Evolutionary conservation across 2,888 invertebrate genomes (phyloP).

Genomic region (Diarsia dahlii): DNA sequence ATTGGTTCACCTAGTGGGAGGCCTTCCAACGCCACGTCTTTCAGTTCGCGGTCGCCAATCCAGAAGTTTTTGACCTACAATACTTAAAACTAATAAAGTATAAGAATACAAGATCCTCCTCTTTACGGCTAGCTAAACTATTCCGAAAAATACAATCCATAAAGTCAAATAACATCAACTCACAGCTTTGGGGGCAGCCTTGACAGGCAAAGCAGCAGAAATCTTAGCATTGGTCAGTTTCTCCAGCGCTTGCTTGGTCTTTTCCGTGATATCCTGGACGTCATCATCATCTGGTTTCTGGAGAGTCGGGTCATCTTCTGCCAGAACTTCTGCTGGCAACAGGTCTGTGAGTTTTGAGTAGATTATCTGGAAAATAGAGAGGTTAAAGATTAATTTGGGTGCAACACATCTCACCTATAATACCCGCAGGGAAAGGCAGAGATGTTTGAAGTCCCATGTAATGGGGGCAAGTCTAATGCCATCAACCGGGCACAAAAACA

Average conservation of each 20-base stretch:
- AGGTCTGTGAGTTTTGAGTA: constrained; percentile 98
- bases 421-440: too few relatives aligned
- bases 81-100: too few relatives aligned
- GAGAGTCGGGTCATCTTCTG: constrained; percentile 97
- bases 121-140: not conserved
- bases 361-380: constrained; percentile 92
- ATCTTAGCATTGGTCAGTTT: constrained; percentile 97
- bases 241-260: constrained; percentile 96
- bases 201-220: constrained; percentile 98
- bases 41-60: too few relatives aligned
- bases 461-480: too few relatives aligned
- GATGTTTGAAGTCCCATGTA: too few relatives aligned
- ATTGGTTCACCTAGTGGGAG: too few relatives aligned
- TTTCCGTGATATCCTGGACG: constrained; percentile 96
- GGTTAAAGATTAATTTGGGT: not conserved
- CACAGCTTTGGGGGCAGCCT: constrained; percentile 97
- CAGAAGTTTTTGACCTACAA: too few relatives aligned
- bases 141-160: not conserved
- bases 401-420: too few relatives aligned
- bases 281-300: constrained; percentile 97
- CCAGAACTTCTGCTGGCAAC: constrained; percentile 96
- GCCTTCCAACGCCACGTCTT: too few relatives aligned
- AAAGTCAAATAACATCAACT: constrained; percentile 73
- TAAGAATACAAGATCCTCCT: too few relatives aligned
- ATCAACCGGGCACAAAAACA: too few relatives aligned